These are phyloP conservation scores for Callimorpha dominula DNA, from an alignment of 2,888 invertebrate genomes.

Conservation along the genomic window DNA sequence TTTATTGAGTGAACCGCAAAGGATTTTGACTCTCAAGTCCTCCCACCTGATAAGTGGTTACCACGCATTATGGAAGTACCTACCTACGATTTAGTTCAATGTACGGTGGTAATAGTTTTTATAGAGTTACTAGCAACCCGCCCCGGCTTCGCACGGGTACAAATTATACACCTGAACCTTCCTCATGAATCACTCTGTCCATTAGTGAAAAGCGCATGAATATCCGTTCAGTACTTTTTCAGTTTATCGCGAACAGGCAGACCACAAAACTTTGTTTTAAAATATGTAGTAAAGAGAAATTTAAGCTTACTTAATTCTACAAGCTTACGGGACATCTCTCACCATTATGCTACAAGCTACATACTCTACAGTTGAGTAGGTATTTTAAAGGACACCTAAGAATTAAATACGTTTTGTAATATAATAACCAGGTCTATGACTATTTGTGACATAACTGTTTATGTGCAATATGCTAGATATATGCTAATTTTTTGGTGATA, in stretches of 20 bases:
- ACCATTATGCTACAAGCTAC: neutral
- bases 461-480: neutral
- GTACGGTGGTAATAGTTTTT: neutral
- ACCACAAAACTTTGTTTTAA: no score
- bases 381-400: neutral
- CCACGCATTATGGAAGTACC: neutral
- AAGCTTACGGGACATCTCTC: neutral
- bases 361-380: neutral
- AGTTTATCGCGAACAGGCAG: no score
- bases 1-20: constrained; percentile 42
- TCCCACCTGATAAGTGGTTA: neutral
- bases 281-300: no score
- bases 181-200: no score
- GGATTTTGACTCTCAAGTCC: constrained; percentile 20
- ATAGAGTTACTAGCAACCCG: no score
- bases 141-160: no score
- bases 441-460: neutral
- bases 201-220: no score
- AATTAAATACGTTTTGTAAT: neutral
- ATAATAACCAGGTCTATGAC: neutral
- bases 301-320: neutral
- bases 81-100: neutral
- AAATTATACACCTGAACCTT: no score
- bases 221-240: no score
- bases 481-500: neutral